Evolutionary conservation across 2,113 vertebrate genomes (phyloP), one percentile per base, ranked within the genome.

Genomic region (Alouatta palliata): DNA sequence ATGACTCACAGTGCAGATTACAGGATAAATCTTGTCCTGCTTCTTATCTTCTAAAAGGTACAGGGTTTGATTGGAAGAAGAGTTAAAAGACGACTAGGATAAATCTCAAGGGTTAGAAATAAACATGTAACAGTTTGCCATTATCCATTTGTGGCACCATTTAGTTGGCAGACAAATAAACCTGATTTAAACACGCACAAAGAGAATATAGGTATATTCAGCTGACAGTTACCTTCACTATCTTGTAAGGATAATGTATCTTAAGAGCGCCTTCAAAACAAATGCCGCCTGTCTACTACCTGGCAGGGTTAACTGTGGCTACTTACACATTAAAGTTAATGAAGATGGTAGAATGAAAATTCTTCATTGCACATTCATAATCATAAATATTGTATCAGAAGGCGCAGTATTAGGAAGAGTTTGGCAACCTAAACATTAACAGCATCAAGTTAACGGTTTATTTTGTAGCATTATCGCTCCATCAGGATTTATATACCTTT

Each of bases 291-390:
- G 83, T 83, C 96, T 90, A 80, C 45, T 52, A 95, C 76, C 92
- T 80, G 68, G 54, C 95, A 96, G 87, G 40, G 30, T 68, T 94
- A 94, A 96, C 16, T 4, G 37, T 82, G 92, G 94, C 94, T 93
- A 43, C 73, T 88, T 25, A 94, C 54, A 93, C 45, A 82, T 94
- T 76, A 17, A 92, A 95, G 70, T 81, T 97, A 98, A 98, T 95
- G 97, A 97, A 90, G 80, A 96, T 12, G 47, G 90, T 81, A 91
- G 61, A 92, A 88, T 87, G 86, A 97, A 97, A 97, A 97, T 32
- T 97, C 86, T 90, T 73, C 95, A 94, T 64, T n/a, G 70, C 27
- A 77, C 66, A 81, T 96, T 96, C 90, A 76, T 0, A 76, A 82
- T 70, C 87, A 90, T 85, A 96, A 98, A 97, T 94, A 97, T 0